These are phyloP conservation scores for Chloromyia formosa DNA, from an alignment of 2,888 invertebrate species.

Conservation along the genomic window DNA sequence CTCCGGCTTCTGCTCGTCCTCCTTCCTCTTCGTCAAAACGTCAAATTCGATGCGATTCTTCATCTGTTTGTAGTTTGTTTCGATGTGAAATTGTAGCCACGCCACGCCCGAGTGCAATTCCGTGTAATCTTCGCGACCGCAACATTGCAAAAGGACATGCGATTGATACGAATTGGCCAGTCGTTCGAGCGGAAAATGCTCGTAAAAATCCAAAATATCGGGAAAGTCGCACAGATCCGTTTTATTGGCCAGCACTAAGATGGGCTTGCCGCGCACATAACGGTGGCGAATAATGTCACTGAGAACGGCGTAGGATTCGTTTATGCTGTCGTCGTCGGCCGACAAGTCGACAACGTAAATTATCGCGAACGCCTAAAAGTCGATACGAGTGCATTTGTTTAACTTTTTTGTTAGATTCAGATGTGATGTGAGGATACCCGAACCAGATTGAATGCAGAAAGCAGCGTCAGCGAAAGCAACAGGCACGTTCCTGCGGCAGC, in stretches of 20 bases:
- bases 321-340: conserved; percentile 28
- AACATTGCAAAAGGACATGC: conserved; percentile 28
- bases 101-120: conserved; percentile 46
- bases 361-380: conserved; percentile 55
- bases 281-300: conserved; percentile 54
- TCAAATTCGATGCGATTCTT: conserved; percentile 55
- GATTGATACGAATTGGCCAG: conserved; percentile 54
- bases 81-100: conserved; percentile 54
- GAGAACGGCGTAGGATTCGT: conserved; percentile 54
- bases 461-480: no score
- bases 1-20: background rate
- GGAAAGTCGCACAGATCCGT: conserved; percentile 55
- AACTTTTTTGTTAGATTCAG: no score
- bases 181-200: conserved; percentile 56
- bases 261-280: conserved; percentile 57
- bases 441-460: no score
- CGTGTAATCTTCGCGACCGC: conserved; percentile 19
- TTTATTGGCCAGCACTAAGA: conserved; percentile 58
- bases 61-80: conserved; percentile 51
- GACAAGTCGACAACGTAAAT: conserved; percentile 60
- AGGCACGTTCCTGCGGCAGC: no score
- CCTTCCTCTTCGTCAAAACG: background rate
- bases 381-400: no score
- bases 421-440: no score
- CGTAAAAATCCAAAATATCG: conserved; percentile 59